Evolutionary conservation across 2,797 vertebrate species (phyloP).

Genomic region (Neosilurus mollespiculum): DNA sequence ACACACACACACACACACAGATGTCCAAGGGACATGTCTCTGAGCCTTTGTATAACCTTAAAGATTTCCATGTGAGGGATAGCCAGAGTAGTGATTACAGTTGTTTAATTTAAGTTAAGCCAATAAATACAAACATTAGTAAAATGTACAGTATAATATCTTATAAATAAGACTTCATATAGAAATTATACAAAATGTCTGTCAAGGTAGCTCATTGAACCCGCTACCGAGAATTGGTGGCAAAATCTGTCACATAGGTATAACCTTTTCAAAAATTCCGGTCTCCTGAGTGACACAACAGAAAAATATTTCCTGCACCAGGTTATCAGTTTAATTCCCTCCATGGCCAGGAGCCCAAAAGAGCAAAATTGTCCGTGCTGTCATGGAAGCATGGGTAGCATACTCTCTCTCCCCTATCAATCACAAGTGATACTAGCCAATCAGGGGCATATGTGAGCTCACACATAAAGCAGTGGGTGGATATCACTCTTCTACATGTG

Average conservation of each 20-base stretch:
- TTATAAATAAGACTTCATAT: neutral
- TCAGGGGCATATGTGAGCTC: too few species aligned
- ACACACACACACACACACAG: neutral
- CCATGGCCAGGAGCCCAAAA: too few species aligned
- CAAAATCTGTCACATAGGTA: neutral
- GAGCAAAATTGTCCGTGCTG: too few species aligned
- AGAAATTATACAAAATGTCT: neutral
- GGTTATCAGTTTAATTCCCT: too few species aligned
- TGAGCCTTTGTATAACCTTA: neutral
- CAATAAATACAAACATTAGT: neutral
- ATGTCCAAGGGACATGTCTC: neutral
- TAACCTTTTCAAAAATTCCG: neutral
- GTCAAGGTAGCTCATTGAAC: neutral
- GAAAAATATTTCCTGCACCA: too few species aligned
- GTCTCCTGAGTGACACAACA: too few species aligned
- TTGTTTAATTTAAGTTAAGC: neutral
- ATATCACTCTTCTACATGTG: too few species aligned
- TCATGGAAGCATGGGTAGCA: too few species aligned
- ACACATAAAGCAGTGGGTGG: too few species aligned
- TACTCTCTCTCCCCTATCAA: too few species aligned
- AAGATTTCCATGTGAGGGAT: neutral
- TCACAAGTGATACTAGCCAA: too few species aligned
- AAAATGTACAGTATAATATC: neutral
- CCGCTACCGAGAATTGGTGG: neutral
- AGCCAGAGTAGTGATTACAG: neutral